phyloP scores from a whole-genome alignment of 2,797 vertebrate species.

The Urocyon cinereoargenteus region DNA sequence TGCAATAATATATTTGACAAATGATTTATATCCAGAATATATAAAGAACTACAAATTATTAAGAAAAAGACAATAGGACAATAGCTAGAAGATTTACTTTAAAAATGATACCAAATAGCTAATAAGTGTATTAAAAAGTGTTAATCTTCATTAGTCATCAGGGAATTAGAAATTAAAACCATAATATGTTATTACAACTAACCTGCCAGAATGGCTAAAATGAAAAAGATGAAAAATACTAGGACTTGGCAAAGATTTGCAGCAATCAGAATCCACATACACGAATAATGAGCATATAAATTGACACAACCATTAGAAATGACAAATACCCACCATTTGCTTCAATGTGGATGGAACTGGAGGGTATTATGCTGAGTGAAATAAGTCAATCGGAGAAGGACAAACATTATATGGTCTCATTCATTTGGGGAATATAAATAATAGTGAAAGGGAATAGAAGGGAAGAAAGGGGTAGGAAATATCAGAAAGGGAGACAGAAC shows the following conservation, averaged over 20 bases:
- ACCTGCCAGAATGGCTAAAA: not conserved
- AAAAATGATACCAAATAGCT: not conserved
- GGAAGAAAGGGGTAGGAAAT: no score
- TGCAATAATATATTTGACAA: not conserved
- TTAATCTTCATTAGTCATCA: not conserved
- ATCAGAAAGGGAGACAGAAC: no score
- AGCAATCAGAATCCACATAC: not conserved
- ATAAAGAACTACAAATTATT: not conserved
- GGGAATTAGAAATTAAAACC: slow-evolving; percentile 22
- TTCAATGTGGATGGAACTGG: no score
- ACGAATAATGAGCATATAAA: not conserved
- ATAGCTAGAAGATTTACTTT: not conserved
- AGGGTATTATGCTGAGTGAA: no score
- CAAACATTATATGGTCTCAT: no score
- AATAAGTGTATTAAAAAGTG: not conserved
- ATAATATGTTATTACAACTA: not conserved
- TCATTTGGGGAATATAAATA: no score
- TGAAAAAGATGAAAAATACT: slow-evolving; percentile 5
- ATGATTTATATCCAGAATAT: slow-evolving; percentile 12
- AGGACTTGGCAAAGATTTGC: not conserved
- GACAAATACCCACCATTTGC: no score
- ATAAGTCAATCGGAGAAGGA: no score
- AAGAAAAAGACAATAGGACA: slow-evolving; percentile 22
- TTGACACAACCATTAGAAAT: not conserved
- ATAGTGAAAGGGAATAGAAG: no score